phyloP scores from a whole-genome alignment of 1,140 invertebrate species.

The Coboldia fuscipes region DNA sequence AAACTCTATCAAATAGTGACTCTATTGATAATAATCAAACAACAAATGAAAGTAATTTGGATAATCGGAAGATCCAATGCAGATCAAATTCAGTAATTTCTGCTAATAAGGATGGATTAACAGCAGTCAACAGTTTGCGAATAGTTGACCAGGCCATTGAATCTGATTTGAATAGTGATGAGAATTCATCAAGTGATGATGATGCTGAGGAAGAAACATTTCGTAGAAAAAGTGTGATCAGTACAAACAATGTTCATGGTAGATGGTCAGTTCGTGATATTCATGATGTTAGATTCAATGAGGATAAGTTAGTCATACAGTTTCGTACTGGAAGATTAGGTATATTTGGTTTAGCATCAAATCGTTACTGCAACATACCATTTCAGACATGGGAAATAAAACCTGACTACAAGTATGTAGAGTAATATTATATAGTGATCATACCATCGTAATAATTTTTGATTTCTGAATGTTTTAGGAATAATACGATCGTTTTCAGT shows the following conservation, averaged over 20 bases:
- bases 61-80: no score
- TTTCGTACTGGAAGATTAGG: conserved; percentile 53
- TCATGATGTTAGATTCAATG: conserved; percentile 63
- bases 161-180: no score
- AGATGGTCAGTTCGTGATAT: conserved; percentile 55
- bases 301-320: conserved; percentile 52
- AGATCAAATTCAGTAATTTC: no score
- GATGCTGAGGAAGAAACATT: no score
- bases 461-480: conserved; percentile 4
- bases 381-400: conserved; percentile 69
- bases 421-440: neutral
- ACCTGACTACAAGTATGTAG: conserved; percentile 30
- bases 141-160: no score
- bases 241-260: conserved; percentile 5
- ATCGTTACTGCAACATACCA: conserved; percentile 56
- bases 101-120: no score
- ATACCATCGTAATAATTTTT: neutral
- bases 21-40: no score
- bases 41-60: no score
- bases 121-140: no score
- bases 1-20: no score
- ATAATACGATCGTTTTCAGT: conserved; percentile 30
- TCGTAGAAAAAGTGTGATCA: no score
- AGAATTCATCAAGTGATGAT: no score
- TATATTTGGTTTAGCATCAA: conserved; percentile 48